phyloP scores from a whole-genome alignment of 2,113 vertebrate genomes.

The Pyxicephalus adspersus region DNA sequence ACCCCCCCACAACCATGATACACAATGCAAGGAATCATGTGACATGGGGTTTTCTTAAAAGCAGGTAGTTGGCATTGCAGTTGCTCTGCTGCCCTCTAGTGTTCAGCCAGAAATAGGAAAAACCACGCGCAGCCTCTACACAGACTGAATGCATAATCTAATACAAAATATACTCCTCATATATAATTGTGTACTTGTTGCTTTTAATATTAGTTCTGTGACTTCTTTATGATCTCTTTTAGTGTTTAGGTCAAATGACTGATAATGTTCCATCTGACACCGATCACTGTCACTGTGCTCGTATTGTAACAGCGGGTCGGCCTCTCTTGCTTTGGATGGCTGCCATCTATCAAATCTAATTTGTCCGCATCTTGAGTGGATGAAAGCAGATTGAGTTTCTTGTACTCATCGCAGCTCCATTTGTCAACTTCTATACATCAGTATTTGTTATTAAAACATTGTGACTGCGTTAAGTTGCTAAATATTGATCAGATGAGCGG shows the following conservation, averaged over 20 bases:
- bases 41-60: no score
- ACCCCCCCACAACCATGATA: no score
- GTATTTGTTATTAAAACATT: conserved; percentile 37
- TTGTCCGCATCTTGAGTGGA: neutral
- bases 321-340: neutral
- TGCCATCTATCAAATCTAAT: conserved; percentile 27
- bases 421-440: conserved; percentile 23
- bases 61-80: no score
- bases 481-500: conserved; percentile 21
- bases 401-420: neutral
- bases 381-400: conserved; percentile 9
- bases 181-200: no score
- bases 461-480: conserved; percentile 33
- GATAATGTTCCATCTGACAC: neutral
- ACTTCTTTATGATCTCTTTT: no score
- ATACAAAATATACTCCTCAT: no score
- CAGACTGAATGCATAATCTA: no score
- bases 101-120: no score
- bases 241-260: neutral
- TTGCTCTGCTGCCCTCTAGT: no score
- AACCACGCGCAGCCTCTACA: no score
- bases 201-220: no score
- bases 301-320: neutral
- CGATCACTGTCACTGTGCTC: neutral
- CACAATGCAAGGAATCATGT: no score